These are phyloP conservation scores for Amiota minor DNA, from an alignment of 2,888 invertebrate species.

Conservation along the genomic window DNA sequence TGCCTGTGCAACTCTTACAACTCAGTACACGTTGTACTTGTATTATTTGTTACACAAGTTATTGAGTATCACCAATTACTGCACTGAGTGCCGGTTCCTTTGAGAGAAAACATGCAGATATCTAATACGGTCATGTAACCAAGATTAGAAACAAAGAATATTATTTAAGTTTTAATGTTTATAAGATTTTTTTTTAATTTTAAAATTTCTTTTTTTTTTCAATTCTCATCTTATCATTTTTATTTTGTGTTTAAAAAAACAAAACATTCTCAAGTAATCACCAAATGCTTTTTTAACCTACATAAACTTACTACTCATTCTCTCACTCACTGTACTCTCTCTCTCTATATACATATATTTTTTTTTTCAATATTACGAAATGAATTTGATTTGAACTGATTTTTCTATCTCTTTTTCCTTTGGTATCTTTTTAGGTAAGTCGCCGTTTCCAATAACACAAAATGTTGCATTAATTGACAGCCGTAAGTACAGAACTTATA, in stretches of 20 bases:
- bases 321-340: slow-evolving; percentile 63
- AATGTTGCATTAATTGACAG: slow-evolving; percentile 67
- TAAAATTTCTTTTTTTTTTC: slow-evolving; percentile 57
- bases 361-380: too few relatives aligned
- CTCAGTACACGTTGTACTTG: too few relatives aligned
- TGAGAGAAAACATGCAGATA: too few relatives aligned
- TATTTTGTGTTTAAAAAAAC: background rate
- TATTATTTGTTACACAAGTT: too few relatives aligned
- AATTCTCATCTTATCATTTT: slow-evolving; percentile 41
- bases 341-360: background rate
- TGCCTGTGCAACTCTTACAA: too few relatives aligned
- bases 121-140: too few relatives aligned
- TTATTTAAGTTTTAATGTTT: too few relatives aligned
- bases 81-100: too few relatives aligned
- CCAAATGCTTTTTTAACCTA: slow-evolving; percentile 61
- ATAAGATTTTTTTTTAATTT: too few relatives aligned
- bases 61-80: too few relatives aligned
- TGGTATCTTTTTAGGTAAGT: slow-evolving; percentile 55
- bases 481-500: slow-evolving; percentile 62
- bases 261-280: slow-evolving; percentile 51
- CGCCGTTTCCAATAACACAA: slow-evolving; percentile 67
- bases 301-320: slow-evolving; percentile 29
- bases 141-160: too few relatives aligned
- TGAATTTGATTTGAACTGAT: background rate
- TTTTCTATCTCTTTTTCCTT: slow-evolving; percentile 30